Percentiles rank a stretch among this genome's conserved stretches.
Conservation (phyloP, 2,888 invertebrate genomes). For the Parthenolecanium corni region DNA sequence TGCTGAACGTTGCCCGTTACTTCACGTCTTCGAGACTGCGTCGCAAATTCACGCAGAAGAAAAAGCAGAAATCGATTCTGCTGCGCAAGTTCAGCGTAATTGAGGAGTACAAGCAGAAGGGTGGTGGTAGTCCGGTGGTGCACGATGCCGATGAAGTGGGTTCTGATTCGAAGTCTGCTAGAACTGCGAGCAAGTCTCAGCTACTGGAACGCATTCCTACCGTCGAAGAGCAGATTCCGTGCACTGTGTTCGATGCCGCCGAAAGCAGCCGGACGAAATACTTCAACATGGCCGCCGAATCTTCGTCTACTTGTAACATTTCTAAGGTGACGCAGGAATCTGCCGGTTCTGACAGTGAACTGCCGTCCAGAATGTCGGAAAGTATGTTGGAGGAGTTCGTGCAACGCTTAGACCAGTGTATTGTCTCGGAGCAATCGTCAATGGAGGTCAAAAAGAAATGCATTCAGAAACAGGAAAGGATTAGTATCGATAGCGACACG, state of each 20-base stretch:
- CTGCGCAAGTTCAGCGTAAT: conserved; percentile 22
- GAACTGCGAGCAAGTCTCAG: not conserved
- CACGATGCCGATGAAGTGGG: conserved; percentile 1
- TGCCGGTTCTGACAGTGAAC: too few relatives aligned
- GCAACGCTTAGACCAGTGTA: too few relatives aligned
- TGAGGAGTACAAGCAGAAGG: conserved; percentile 13
- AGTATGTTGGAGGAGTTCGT: too few relatives aligned
- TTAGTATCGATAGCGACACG: too few relatives aligned
- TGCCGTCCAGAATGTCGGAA: too few relatives aligned
- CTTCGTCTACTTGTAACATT: too few relatives aligned
- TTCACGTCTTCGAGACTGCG: conserved; percentile 19
- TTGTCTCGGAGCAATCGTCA: too few relatives aligned
- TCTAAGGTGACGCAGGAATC: too few relatives aligned
- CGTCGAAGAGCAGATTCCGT: conserved; percentile 5
- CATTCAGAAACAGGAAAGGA: too few relatives aligned
- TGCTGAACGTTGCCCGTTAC: conserved; percentile 13
- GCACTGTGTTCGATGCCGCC: not conserved
- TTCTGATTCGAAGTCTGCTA: not conserved
- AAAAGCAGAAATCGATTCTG: conserved; percentile 13
- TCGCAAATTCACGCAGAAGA: conserved; percentile 18
- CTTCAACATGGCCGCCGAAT: too few relatives aligned
- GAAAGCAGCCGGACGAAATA: not conserved
- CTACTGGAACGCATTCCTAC: not conserved
- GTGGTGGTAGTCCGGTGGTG: not conserved
- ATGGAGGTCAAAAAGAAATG: too few relatives aligned